Evolutionary conservation across 2,888 invertebrate genomes (phyloP).

Genomic region (Hybos culiciformis): DNA sequence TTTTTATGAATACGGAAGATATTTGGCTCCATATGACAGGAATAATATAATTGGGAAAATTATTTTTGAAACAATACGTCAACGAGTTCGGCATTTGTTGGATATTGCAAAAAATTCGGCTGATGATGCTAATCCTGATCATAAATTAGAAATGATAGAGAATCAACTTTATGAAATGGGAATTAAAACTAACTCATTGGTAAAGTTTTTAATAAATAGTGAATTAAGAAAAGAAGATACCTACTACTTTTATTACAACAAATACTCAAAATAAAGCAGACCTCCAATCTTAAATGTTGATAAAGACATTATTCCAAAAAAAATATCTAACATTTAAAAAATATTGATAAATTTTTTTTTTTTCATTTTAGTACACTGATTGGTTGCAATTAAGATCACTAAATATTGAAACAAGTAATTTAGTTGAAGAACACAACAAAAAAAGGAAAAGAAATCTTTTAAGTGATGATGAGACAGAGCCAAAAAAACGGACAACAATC

Average conservation of each 20-base stretch:
- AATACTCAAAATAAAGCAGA: no score
- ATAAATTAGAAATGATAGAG: slow-evolving; percentile 29
- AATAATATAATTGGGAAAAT: slow-evolving; percentile 55
- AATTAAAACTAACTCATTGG: slow-evolving; percentile 26
- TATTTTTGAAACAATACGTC: slow-evolving; percentile 63
- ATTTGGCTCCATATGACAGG: slow-evolving; percentile 56
- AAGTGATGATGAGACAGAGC: slow-evolving; percentile 21
- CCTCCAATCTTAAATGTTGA: no score
- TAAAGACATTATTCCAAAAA: no score
- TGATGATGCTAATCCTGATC: slow-evolving; percentile 24
- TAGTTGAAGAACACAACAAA: slow-evolving; percentile 32
- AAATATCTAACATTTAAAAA: no score
- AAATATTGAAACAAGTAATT: slow-evolving; percentile 25
- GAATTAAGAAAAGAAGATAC: background rate
- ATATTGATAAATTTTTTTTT: slow-evolving; percentile 1
- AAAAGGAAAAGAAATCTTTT: slow-evolving; percentile 27
- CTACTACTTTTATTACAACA: no score
- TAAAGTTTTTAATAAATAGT: slow-evolving; percentile 11
- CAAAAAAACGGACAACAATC: background rate
- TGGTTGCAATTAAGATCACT: slow-evolving; percentile 31
- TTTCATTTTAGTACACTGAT: slow-evolving; percentile 29
- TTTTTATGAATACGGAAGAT: slow-evolving; percentile 80
- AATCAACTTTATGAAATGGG: slow-evolving; percentile 27
- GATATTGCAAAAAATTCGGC: slow-evolving; percentile 60
- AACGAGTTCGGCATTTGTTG: slow-evolving; percentile 64